Conservation (phyloP, 2,113 vertebrate species). For the Alosa alosa region DNA sequence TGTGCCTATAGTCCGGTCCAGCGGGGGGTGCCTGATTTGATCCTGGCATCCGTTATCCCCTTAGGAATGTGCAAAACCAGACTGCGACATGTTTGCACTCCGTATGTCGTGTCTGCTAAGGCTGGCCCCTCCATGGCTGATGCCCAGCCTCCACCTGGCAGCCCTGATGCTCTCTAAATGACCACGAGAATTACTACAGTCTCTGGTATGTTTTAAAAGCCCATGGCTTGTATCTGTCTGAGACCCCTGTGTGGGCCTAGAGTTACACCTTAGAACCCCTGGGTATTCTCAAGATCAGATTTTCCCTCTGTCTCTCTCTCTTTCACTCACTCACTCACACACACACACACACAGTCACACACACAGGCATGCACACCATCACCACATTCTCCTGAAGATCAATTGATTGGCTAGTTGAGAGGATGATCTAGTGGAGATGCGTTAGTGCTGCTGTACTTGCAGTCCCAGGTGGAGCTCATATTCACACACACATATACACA, state of each 20-base stretch:
- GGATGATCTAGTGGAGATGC: no score
- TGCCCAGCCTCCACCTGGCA: background rate
- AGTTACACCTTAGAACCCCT: no score
- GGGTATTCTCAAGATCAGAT: no score
- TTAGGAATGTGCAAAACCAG: slow-evolving; percentile 48
- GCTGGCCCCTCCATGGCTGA: background rate
- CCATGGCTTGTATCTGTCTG: no score
- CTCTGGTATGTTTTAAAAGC: no score
- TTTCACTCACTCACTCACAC: background rate
- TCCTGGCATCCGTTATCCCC: slow-evolving; percentile 38
- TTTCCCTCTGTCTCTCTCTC: background rate
- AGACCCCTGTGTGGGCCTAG: background rate
- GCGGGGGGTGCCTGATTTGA: slow-evolving; percentile 22
- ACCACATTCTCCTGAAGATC: no score
- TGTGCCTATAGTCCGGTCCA: no score
- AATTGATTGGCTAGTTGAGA: no score
- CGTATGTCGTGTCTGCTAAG: slow-evolving; percentile 32
- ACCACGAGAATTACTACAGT: no score
- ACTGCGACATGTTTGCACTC: slow-evolving; percentile 48
- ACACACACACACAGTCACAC: background rate
- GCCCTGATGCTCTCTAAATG: no score
- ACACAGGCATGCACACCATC: background rate
- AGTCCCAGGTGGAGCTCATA: no score
- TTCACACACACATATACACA: background rate
- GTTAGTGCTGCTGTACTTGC: no score